These are phyloP conservation scores for Nothocercus nigrocapillus DNA, from an alignment of 2,113 vertebrate species.

Conservation along the genomic window DNA sequence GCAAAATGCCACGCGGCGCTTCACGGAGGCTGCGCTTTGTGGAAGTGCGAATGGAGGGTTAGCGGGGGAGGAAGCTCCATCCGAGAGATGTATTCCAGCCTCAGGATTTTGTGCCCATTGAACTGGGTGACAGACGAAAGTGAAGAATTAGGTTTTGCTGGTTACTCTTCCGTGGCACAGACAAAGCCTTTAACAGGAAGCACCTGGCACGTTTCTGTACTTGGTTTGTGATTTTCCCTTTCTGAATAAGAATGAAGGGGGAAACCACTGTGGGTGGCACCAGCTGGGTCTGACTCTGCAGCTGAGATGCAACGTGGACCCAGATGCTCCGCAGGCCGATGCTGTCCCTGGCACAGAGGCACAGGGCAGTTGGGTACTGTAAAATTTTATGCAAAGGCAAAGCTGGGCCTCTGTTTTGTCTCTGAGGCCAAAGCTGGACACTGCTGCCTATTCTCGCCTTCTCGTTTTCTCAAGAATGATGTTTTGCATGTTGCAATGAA, in stretches of 20 bases:
- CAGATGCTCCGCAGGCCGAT: background rate
- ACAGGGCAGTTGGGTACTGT: no score
- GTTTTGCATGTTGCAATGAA: background rate
- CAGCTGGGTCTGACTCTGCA: background rate
- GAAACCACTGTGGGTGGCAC: background rate
- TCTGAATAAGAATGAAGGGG: background rate
- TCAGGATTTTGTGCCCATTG: background rate
- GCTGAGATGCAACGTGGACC: background rate
- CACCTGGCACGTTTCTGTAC: background rate
- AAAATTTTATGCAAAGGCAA: background rate
- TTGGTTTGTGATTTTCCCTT: background rate
- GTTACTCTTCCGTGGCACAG: background rate
- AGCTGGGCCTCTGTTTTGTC: background rate
- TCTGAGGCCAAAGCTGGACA: background rate
- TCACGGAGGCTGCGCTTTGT: background rate
- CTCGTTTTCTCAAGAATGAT: background rate
- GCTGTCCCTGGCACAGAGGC: background rate
- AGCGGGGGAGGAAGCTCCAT: background rate
- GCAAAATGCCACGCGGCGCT: background rate
- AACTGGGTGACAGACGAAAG: no score
- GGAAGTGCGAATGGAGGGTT: background rate
- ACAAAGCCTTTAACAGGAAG: background rate
- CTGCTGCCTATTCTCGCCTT: background rate
- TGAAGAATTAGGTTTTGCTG: background rate
- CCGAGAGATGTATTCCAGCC: background rate